These are phyloP conservation scores for Scaptomyza polygonia DNA, from an alignment of 2,888 invertebrate species.

Conservation along the genomic window DNA sequence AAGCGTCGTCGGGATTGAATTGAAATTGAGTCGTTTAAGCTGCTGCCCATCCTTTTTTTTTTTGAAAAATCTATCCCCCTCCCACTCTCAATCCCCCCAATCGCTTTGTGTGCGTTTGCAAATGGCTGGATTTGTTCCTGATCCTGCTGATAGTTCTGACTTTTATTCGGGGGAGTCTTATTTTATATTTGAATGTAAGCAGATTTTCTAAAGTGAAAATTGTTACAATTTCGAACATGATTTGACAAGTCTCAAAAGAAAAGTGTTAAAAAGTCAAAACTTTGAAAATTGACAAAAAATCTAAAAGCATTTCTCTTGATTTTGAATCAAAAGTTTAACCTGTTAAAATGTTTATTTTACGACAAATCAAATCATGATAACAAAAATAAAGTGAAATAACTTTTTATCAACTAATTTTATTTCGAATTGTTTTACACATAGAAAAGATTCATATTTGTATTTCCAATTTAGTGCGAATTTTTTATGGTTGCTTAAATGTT, in stretches of 20 bases:
- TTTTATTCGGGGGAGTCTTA: too few species aligned
- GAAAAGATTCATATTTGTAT: too few species aligned
- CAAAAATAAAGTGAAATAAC: too few species aligned
- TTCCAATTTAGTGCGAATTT: too few species aligned
- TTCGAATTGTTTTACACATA: too few species aligned
- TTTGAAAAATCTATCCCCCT: background rate
- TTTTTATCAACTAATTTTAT: too few species aligned
- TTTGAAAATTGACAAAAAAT: background rate
- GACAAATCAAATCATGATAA: too few species aligned
- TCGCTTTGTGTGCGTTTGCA: constrained; percentile 6
- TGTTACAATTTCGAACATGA: background rate
- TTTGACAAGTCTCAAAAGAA: background rate
- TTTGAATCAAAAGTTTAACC: background rate
- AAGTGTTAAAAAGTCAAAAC: background rate
- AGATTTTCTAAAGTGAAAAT: background rate
- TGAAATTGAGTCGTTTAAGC: constrained; percentile 69
- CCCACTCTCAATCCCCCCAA: background rate
- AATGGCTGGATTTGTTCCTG: constrained; percentile 1
- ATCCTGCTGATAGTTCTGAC: constrained; percentile 38
- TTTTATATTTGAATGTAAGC: background rate
- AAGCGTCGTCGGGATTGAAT: constrained; percentile 51
- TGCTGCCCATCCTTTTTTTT: constrained; percentile 4
- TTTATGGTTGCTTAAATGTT: too few species aligned
- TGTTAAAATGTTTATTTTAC: background rate
- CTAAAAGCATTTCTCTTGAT: too few species aligned